These are phyloP conservation scores for Engystomops pustulosus DNA, from an alignment of 2,113 vertebrate genomes.

Conservation along the genomic window DNA sequence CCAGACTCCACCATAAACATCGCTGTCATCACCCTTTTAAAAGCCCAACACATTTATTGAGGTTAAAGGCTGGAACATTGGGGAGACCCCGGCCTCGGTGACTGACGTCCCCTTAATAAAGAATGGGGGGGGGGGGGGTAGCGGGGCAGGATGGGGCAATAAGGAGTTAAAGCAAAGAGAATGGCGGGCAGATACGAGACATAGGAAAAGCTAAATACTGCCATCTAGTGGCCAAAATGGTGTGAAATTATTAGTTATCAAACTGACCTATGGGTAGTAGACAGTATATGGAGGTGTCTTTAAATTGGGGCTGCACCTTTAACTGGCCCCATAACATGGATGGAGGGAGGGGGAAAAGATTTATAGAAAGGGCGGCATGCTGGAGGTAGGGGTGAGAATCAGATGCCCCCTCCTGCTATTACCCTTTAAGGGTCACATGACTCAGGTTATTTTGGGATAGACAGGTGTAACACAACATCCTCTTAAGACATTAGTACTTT, in stretches of 20 bases:
- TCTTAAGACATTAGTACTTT: too few relatives aligned
- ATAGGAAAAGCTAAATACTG: conserved; percentile 26
- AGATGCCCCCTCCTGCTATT: too few relatives aligned
- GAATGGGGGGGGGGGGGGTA: not conserved
- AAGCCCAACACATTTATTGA: conserved; percentile 56
- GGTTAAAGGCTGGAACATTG: conserved; percentile 52
- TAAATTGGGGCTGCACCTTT: not conserved
- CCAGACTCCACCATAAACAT: conserved; percentile 56
- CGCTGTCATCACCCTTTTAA: conserved; percentile 59
- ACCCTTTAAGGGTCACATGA: too few relatives aligned
- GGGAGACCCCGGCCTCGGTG: conserved; percentile 5
- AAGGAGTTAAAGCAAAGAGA: not conserved
- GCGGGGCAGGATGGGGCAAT: not conserved
- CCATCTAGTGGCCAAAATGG: not conserved
- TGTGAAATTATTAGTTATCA: not conserved
- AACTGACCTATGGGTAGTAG: not conserved
- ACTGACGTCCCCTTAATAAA: not conserved
- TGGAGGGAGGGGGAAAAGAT: not conserved
- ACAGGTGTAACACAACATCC: too few relatives aligned
- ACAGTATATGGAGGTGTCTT: not conserved
- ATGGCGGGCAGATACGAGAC: conserved; percentile 29
- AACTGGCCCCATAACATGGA: not conserved
- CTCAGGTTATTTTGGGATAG: too few relatives aligned
- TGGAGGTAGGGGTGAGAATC: too few relatives aligned
- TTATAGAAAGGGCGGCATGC: too few relatives aligned